These are phyloP conservation scores for Pseudorhombus dupliciocellatus DNA, from an alignment of 2,113 vertebrate species.

Conservation along the genomic window DNA sequence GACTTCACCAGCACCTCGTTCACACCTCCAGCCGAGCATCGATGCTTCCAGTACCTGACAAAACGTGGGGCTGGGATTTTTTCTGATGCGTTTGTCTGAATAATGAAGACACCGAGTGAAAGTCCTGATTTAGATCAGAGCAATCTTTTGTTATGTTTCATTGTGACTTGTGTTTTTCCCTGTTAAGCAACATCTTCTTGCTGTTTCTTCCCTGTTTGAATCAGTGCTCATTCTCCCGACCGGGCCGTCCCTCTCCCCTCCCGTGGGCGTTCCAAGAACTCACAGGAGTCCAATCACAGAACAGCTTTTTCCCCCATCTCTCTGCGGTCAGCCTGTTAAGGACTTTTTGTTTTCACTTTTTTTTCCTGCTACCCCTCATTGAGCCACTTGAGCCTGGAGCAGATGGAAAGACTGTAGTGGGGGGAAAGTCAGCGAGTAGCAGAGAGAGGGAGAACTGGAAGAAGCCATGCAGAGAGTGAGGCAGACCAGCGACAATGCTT, in stretches of 20 bases:
- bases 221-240: constrained; percentile 24
- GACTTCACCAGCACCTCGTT: constrained; percentile 55
- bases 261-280: constrained; percentile 72
- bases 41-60: not conserved
- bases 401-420: constrained; percentile 67
- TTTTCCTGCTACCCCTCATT: constrained; percentile 63
- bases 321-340: constrained; percentile 70
- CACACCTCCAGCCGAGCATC: constrained; percentile 13
- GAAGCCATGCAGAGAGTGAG: constrained; percentile 70
- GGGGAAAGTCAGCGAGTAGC: constrained; percentile 56
- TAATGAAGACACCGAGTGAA: not conserved
- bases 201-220: constrained; percentile 39
- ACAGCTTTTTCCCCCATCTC: constrained; percentile 60
- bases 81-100: not conserved
- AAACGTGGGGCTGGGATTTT: not conserved
- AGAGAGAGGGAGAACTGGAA: constrained; percentile 38
- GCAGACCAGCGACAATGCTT: constrained; percentile 55
- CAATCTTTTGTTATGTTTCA: not conserved
- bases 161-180: not conserved
- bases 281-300: constrained; percentile 72
- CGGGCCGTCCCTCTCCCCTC: constrained; percentile 53
- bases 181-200: not conserved
- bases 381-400: constrained; percentile 76
- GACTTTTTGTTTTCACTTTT: constrained; percentile 74
- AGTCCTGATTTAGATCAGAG: not conserved